Evolutionary conservation across 2,113 vertebrate genomes (phyloP), one percentile per base, ranked within the genome.

Genomic region (Crotalus horridus): DNA sequence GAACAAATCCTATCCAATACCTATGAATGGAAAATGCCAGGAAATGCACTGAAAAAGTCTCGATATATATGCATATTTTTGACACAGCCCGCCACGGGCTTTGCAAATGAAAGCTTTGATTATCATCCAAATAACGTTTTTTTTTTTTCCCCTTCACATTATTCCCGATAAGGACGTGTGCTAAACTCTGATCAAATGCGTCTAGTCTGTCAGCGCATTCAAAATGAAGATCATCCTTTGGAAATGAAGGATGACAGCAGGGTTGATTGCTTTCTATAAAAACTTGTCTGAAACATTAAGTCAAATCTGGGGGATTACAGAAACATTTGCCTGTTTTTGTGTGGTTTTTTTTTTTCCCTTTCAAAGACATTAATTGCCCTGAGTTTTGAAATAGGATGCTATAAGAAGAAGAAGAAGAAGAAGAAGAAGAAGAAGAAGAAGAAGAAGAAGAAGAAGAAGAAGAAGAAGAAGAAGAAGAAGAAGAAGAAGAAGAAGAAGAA

Each of bases 121-220:
- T 97, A 97, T 97, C 97, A 97, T 96, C 94, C 96, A 92, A 96
- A 95, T 96, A 97, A 96, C 87, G 94, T 97, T 97, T 97, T 95
- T 92, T 95, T 92, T 29, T 3, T 2, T 0, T 1, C 58, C 56
- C 56, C 56, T 24, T 24, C 96, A 96, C 89, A 93, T 94, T 92
- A 95, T 96, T 97, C 96, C 90, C 95, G 97, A 97, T 96, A 97
- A 97, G 92, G 94, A 95, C 5, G 29, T 85, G 29, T 96, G 93
- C 94, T 96, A 96, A 97, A 97, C 91, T 96, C 92, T 95, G 93
- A 94, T 97, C 93, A 95, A 95, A 96, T 94, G 74, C 94, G 93
- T 95, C 61, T 95, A 92, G 95, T 96, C 93, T 96, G 96, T 94
- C 96, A 93, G n/a, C 88, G 97, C 56, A 95, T 96, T 97, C 74